phyloP scores from a whole-genome alignment of 1,140 invertebrate species.

The Zaprionus davidi region DNA sequence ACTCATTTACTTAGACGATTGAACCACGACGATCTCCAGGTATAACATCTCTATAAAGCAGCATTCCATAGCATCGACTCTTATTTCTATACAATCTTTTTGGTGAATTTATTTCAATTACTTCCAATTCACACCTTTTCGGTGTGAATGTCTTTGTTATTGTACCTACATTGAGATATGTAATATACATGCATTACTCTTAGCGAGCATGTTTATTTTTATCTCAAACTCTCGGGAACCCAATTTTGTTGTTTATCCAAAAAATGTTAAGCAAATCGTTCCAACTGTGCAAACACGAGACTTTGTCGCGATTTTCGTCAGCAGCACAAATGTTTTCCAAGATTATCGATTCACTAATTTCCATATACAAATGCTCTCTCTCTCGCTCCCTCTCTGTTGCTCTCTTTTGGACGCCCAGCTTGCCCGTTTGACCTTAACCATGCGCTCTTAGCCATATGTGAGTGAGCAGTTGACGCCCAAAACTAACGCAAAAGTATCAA shows the following conservation, averaged over 20 bases:
- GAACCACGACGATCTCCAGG: not conserved
- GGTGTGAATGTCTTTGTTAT: not conserved
- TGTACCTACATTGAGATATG: not conserved
- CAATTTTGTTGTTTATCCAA: slow-evolving; percentile 12
- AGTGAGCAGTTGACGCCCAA: not conserved
- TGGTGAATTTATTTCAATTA: not conserved
- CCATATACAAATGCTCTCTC: slow-evolving; percentile 39
- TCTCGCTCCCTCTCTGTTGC: slow-evolving; percentile 8
- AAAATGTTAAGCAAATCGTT: not conserved
- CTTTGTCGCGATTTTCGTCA: slow-evolving; percentile 28
- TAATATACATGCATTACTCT: not conserved
- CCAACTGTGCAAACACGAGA: slow-evolving; percentile 29
- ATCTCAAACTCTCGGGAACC: slow-evolving; percentile 8
- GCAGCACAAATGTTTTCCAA: slow-evolving; percentile 55
- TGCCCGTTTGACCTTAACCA: slow-evolving; percentile 18
- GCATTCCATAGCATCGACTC: not conserved
- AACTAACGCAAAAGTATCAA: slow-evolving; percentile 27
- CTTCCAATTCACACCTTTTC: not conserved
- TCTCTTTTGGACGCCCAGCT: not conserved
- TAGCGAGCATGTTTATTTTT: not conserved
- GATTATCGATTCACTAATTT: slow-evolving; percentile 36
- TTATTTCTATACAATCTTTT: not conserved
- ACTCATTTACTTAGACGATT: not conserved
- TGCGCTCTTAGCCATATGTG: slow-evolving; percentile 34
- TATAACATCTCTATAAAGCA: not conserved